phyloP scores from a whole-genome alignment of 2,113 vertebrate genomes.

The Takifugu flavidus region DNA sequence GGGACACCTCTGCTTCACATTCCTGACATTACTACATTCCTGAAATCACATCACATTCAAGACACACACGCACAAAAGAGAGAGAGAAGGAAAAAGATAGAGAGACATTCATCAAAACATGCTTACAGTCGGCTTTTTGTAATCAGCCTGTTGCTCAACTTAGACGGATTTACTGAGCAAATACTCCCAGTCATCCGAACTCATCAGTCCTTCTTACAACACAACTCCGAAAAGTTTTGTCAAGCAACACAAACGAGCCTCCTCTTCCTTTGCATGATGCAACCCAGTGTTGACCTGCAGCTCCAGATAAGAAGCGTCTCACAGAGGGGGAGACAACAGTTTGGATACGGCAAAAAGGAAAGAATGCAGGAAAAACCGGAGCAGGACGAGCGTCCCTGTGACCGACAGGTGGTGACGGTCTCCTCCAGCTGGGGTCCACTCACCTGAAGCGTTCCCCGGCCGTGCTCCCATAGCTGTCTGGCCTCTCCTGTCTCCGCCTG shows the following conservation, averaged over 20 bases:
- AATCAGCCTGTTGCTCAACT: conserved; percentile 6
- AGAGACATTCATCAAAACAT: conserved; percentile 21
- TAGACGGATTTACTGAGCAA: conserved; percentile 39
- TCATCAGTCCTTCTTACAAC: conserved; percentile 25
- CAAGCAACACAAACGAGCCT: neutral
- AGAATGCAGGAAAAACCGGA: too few relatives aligned
- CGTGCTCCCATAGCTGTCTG: conserved; percentile 81
- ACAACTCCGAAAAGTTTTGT: conserved; percentile 3
- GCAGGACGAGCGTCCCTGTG: too few relatives aligned
- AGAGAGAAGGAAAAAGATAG: neutral
- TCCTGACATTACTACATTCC: conserved; percentile 62
- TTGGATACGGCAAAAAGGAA: too few relatives aligned
- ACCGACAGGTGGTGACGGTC: neutral
- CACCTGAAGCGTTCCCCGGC: conserved; percentile 80
- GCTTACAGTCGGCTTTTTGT: neutral
- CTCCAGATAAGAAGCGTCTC: too few relatives aligned
- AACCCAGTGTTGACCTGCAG: neutral
- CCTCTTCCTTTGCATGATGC: neutral
- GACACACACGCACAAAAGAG: conserved; percentile 4
- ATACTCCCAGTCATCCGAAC: conserved; percentile 20
- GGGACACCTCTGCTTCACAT: conserved; percentile 48
- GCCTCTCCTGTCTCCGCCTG: conserved; percentile 87
- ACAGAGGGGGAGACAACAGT: too few relatives aligned
- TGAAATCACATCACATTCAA: conserved; percentile 37
- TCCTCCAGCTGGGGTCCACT: conserved; percentile 44